Percentiles rank a stretch among this genome's conserved stretches.
These are phyloP conservation scores for Astyanax mexicanus DNA, from an alignment of 2,797 vertebrate genomes.

Conservation along the genomic window DNA sequence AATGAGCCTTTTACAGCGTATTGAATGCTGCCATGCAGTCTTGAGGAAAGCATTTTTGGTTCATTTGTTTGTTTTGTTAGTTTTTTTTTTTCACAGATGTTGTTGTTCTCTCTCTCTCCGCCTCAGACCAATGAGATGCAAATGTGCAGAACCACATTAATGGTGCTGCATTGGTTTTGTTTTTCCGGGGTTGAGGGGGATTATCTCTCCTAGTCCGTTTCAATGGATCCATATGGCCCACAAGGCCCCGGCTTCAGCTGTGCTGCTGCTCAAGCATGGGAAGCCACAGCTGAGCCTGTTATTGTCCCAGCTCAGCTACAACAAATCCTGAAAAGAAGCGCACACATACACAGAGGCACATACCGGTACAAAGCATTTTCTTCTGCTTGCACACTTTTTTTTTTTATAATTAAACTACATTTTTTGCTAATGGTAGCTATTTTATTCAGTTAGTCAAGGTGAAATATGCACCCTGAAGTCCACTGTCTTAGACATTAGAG, in stretches of 20 bases:
- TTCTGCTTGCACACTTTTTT: background rate
- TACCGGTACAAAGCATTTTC: background rate
- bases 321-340: slow-evolving; percentile 36
- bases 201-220: slow-evolving; percentile 54
- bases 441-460: slow-evolving; percentile 3
- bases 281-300: slow-evolving; percentile 45
- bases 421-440: background rate
- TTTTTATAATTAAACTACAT: no score
- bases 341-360: slow-evolving; percentile 34
- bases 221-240: slow-evolving; percentile 56
- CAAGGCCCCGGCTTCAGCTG: slow-evolving; percentile 47
- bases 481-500: slow-evolving; percentile 46
- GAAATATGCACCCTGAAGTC: background rate
- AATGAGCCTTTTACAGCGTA: background rate
- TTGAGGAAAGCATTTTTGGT: slow-evolving; percentile 26
- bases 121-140: slow-evolving; percentile 46
- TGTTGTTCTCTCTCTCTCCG: slow-evolving; percentile 43
- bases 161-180: slow-evolving; percentile 50
- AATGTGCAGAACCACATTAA: slow-evolving; percentile 45
- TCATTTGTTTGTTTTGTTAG: no score
- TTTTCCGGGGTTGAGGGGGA: slow-evolving; percentile 45
- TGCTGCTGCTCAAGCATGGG: slow-evolving; percentile 33
- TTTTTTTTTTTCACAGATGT: slow-evolving; percentile 45
- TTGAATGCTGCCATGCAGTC: background rate
- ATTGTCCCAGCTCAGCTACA: slow-evolving; percentile 33